A percentile compares a stretch with the other conserved stretches of the same genome.
Evolutionary conservation across 2,888 invertebrate species (phyloP).

Genomic region (Tenthredo mesomela): DNA sequence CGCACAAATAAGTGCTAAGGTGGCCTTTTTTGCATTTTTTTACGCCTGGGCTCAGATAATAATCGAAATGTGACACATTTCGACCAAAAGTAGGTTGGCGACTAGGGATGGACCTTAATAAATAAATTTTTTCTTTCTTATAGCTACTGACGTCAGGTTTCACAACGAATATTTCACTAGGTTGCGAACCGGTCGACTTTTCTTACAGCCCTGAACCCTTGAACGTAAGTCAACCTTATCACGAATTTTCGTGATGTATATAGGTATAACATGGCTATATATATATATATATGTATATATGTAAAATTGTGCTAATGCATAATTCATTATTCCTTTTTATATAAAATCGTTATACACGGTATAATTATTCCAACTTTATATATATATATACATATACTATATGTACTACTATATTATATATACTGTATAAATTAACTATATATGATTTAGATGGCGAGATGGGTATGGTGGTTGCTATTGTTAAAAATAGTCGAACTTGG

Average conservation of each 20-base stretch:
- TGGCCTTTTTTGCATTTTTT: too few species aligned
- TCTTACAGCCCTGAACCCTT: slow-evolving; percentile 83
- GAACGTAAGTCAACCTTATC: slow-evolving; percentile 77
- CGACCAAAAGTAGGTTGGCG: too few species aligned
- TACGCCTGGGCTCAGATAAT: too few species aligned
- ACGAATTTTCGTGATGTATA: neutral
- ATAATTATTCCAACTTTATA: neutral
- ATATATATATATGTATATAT: too few species aligned
- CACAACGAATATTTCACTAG: slow-evolving; percentile 82
- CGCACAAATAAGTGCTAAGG: too few species aligned
- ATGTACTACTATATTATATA: neutral
- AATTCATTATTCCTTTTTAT: neutral
- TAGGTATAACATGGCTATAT: slow-evolving; percentile 36
- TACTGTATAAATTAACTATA: neutral
- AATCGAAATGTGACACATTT: too few species aligned
- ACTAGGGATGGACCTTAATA: too few species aligned
- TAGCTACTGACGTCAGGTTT: slow-evolving; percentile 83
- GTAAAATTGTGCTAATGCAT: neutral
- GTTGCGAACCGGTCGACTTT: slow-evolving; percentile 87
- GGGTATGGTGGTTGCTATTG: slow-evolving; percentile 83
- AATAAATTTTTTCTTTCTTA: too few species aligned
- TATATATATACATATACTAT: too few species aligned
- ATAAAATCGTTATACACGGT: neutral
- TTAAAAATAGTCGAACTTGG: slow-evolving; percentile 84
- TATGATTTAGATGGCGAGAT: slow-evolving; percentile 73